A percentile compares a stretch with the other conserved stretches of the same genome.
Conservation (phyloP, 2,888 invertebrate genomes). For the Drosophila conformis region DNA sequence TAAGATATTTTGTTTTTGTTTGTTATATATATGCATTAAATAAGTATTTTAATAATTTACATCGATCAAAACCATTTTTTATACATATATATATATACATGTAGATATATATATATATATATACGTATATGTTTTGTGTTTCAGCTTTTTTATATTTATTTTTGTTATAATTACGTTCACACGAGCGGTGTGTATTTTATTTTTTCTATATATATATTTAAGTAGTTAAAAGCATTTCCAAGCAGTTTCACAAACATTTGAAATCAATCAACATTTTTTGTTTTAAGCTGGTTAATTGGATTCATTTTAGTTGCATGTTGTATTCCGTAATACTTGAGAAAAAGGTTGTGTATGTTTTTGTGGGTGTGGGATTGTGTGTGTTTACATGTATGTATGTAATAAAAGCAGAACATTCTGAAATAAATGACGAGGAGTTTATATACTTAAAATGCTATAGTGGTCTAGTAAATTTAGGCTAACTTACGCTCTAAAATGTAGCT, state of each 20-base stretch:
- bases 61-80: conserved; percentile 69
- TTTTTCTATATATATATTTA: conserved; percentile 27
- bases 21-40: conserved; percentile 70
- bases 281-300: conserved; percentile 37
- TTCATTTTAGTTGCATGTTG: conserved; percentile 49
- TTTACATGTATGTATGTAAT: conserved; percentile 44
- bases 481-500: conserved; percentile 64
- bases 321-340: conserved; percentile 68
- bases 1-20: conserved; percentile 45
- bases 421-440: conserved; percentile 55
- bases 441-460: conserved; percentile 60
- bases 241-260: conserved; percentile 60
- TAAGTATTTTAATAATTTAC: conserved; percentile 78
- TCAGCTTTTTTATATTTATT: conserved; percentile 51
- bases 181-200: conserved; percentile 15
- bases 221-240: conserved; percentile 75
- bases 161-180: conserved; percentile 48
- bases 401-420: conserved; percentile 67
- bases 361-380: conserved; percentile 18
- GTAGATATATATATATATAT: neutral
- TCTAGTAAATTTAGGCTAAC: conserved; percentile 72
- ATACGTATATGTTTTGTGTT: conserved; percentile 41
- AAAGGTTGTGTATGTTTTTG: conserved; percentile 39
- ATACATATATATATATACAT: conserved; percentile 33
- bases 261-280: conserved; percentile 44